Conservation (phyloP, 2,113 vertebrate species). For the Nibea coibor region DNA sequence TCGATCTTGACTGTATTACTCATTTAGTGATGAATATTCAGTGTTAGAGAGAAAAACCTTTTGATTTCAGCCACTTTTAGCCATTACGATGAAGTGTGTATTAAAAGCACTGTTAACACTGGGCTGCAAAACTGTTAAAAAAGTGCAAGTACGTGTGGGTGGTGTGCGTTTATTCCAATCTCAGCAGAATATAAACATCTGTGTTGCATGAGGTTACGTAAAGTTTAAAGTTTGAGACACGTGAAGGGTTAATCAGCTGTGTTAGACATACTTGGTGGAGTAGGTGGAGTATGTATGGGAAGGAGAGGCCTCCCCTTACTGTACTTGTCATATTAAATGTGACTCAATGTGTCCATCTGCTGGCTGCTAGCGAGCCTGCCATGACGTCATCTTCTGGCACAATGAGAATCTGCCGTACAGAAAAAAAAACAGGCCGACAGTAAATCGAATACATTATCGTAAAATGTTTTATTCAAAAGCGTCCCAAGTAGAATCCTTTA, state of each 20-base stretch:
- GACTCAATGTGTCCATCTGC: slow-evolving; percentile 69
- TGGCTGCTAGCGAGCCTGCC: slow-evolving; percentile 53
- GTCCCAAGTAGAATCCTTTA: slow-evolving; percentile 63
- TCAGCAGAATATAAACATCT: neutral
- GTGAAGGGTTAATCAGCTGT: neutral
- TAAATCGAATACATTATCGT: slow-evolving; percentile 54
- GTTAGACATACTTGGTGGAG: neutral
- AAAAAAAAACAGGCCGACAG: neutral
- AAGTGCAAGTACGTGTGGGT: neutral
- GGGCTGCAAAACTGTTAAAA: neutral
- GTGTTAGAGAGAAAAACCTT: neutral
- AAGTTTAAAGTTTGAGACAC: neutral
- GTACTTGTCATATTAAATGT: neutral
- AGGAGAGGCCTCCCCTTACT: neutral
- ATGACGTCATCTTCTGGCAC: slow-evolving; percentile 53
- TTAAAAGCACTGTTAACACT: neutral
- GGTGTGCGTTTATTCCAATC: slow-evolving; percentile 9
- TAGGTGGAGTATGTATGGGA: neutral
- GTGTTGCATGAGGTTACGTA: neutral
- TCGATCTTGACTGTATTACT: neutral
- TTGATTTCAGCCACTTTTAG: neutral
- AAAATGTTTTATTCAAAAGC: slow-evolving; percentile 81
- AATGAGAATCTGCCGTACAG: neutral
- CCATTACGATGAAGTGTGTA: neutral
- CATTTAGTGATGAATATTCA: neutral